Conservation (phyloP, 2,888 invertebrate genomes). For the Andricus quercusramuli region DNA sequence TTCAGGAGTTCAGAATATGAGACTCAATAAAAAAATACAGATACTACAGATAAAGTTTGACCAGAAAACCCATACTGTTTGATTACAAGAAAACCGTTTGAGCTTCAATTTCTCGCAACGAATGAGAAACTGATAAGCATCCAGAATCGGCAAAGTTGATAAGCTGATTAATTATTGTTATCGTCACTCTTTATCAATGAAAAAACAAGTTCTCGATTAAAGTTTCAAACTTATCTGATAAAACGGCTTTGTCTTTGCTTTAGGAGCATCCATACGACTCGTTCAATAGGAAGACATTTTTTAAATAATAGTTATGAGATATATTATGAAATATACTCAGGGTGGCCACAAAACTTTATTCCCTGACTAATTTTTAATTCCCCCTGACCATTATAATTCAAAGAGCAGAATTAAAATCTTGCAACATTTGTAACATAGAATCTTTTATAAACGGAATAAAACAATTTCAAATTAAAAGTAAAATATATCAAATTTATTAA, state of each 20-base stretch:
- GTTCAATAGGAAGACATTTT: too few relatives aligned
- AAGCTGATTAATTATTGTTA: neutral
- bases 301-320: too few relatives aligned
- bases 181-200: neutral
- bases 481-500: too few relatives aligned
- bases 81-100: neutral
- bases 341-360: too few relatives aligned
- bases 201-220: neutral
- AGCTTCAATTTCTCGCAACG: neutral
- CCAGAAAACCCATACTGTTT: neutral
- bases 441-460: too few relatives aligned
- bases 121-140: neutral
- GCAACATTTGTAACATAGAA: too few relatives aligned
- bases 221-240: constrained; percentile 6
- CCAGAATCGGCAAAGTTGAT: constrained; percentile 8
- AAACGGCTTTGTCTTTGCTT: neutral
- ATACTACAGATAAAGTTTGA: neutral
- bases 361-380: too few relatives aligned
- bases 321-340: too few relatives aligned
- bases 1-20: neutral
- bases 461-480: too few relatives aligned
- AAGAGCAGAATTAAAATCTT: too few relatives aligned
- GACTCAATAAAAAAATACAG: neutral
- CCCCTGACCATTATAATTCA: too few relatives aligned
- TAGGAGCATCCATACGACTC: too few relatives aligned